phyloP scores from a whole-genome alignment of 2,888 invertebrate species.

The Drepana falcataria region DNA sequence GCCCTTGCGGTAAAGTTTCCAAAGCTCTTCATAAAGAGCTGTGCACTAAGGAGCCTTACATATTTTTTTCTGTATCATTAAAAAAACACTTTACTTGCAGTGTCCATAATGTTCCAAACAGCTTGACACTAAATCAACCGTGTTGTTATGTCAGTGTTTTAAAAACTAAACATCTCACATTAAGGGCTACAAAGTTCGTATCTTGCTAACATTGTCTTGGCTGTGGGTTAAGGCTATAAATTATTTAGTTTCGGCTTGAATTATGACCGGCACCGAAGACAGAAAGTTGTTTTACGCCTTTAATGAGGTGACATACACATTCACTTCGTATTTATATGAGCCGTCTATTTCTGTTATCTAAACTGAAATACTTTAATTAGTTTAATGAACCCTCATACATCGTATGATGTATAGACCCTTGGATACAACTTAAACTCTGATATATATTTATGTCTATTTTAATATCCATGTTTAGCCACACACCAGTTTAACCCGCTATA shows the following conservation, averaged over 20 bases:
- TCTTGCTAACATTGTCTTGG: slow-evolving; percentile 60
- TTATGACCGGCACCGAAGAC: slow-evolving; percentile 53
- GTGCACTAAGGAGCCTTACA: too few relatives aligned
- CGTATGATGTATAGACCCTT: background rate
- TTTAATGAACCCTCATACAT: slow-evolving; percentile 19
- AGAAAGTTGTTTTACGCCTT: slow-evolving; percentile 56
- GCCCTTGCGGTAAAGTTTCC: too few relatives aligned
- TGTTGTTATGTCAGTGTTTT: slow-evolving; percentile 40
- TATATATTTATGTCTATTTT: too few relatives aligned
- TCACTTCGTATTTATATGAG: slow-evolving; percentile 30
- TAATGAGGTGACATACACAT: slow-evolving; percentile 50
- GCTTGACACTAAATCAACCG: slow-evolving; percentile 16
- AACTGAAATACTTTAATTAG: slow-evolving; percentile 21
- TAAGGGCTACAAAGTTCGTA: slow-evolving; percentile 46
- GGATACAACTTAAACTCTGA: too few relatives aligned
- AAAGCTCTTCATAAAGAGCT: too few relatives aligned
- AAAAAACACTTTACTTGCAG: too few relatives aligned
- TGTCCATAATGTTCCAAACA: background rate
- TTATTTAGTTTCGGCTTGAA: slow-evolving; percentile 61
- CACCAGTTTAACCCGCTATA: too few relatives aligned
- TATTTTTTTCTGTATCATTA: too few relatives aligned
- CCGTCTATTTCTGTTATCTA: slow-evolving; percentile 22
- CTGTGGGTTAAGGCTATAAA: slow-evolving; percentile 61
- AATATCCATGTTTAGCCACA: too few relatives aligned
- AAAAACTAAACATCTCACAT: slow-evolving; percentile 51